These are phyloP conservation scores for Micromesistius poutassou DNA, from an alignment of 2,797 vertebrate genomes.

Conservation along the genomic window DNA sequence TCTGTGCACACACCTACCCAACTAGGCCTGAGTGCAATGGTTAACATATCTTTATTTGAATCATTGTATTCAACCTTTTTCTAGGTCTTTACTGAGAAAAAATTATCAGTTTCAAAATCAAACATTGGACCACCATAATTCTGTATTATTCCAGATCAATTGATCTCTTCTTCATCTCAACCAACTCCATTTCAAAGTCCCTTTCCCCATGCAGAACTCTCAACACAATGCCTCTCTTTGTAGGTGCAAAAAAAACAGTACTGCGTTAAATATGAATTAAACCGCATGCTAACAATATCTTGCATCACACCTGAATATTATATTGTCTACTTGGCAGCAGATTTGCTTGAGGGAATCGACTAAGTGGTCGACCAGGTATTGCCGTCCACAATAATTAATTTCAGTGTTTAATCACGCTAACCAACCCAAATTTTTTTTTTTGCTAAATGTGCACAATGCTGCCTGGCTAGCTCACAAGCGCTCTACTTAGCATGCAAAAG, in stretches of 20 bases:
- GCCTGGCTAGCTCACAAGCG: neutral
- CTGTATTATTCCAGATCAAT: no score
- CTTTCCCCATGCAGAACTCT: no score
- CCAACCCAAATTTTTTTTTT: neutral
- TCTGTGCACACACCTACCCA: neutral
- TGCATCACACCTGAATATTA: neutral
- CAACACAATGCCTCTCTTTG: no score
- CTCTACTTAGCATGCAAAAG: neutral
- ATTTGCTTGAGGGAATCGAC: neutral
- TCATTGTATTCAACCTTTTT: neutral
- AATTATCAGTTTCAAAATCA: no score
- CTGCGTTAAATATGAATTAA: neutral
- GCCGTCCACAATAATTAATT: neutral
- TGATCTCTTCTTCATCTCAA: neutral
- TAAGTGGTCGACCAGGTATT: neutral
- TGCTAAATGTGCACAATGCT: neutral
- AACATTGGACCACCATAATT: no score
- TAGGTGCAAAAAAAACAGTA: no score
- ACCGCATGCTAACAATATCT: neutral
- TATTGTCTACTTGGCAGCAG: neutral
- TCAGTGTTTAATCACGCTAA: neutral
- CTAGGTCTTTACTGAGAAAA: neutral
- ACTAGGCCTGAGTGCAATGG: neutral
- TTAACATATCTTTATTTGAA: neutral
- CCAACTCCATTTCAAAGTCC: neutral